Evolutionary conservation across 2,888 invertebrate genomes (phyloP).

Genomic region (Odontocerum albicorne): DNA sequence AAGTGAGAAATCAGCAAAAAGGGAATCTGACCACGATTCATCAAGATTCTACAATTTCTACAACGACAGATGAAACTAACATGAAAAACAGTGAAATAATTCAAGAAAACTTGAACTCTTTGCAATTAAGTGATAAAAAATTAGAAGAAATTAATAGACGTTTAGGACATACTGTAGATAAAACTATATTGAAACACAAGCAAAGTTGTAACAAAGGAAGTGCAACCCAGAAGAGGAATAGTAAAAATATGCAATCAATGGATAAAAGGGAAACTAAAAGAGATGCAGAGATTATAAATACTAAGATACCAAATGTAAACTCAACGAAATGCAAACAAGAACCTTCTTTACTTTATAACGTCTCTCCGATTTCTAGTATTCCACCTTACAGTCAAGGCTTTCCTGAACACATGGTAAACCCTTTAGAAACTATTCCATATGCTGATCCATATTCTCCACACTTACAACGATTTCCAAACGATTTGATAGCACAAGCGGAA

Average conservation of each 20-base stretch:
- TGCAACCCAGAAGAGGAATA: no score
- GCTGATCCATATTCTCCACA: conserved; percentile 15
- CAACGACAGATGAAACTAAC: conserved; percentile 50
- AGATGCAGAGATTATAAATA: no score
- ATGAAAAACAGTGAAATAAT: not conserved
- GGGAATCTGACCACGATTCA: conserved; percentile 42
- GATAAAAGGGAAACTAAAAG: not conserved
- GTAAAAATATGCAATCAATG: no score
- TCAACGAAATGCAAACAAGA: no score
- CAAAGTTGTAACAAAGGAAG: no score
- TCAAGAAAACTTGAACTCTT: conserved; percentile 32
- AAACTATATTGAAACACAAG: no score
- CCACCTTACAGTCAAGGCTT: conserved; percentile 46
- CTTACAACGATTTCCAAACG: conserved; percentile 45
- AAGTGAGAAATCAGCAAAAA: conserved; percentile 52
- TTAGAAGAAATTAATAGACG: conserved; percentile 36
- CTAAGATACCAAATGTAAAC: no score
- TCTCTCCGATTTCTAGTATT: not conserved
- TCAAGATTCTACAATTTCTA: conserved; percentile 62
- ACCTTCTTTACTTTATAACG: no score
- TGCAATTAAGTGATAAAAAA: conserved; percentile 40
- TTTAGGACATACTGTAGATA: not conserved
- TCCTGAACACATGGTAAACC: conserved; percentile 39
- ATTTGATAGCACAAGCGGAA: conserved; percentile 49
- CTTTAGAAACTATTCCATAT: conserved; percentile 11